phyloP scores from a whole-genome alignment of 2,113 vertebrate genomes.

The Pseudopipra pipra region DNA sequence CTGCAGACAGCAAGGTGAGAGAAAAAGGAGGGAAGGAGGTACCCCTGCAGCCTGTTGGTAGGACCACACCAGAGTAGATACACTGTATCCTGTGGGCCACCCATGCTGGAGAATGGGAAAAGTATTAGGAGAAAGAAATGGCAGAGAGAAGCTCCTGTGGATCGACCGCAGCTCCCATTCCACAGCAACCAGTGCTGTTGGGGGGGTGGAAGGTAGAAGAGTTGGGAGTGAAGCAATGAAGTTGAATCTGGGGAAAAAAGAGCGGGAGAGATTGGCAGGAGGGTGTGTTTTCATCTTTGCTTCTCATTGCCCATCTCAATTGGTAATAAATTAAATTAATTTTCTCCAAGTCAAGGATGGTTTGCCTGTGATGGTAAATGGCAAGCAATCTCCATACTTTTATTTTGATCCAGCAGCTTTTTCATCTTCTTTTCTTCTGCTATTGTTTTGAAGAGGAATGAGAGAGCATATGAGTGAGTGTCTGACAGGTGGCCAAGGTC shows the following conservation, averaged over 20 bases:
- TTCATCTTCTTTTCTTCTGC: background rate
- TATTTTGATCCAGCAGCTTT: background rate
- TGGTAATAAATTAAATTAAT: background rate
- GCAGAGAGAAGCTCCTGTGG: background rate
- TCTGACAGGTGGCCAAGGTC: background rate
- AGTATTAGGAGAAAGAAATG: background rate
- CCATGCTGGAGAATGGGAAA: background rate
- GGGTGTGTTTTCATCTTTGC: background rate
- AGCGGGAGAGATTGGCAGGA: fast-evolving
- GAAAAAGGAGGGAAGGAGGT: background rate
- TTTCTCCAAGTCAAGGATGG: background rate
- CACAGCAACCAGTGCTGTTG: background rate
- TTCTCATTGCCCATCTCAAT: background rate
- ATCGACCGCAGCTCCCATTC: background rate
- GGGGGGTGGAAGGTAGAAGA: background rate
- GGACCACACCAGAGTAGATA: background rate
- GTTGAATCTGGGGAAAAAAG: background rate
- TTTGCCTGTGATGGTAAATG: background rate
- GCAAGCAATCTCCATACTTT: background rate
- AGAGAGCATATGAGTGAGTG: background rate
- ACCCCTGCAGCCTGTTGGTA: background rate
- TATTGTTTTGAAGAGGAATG: background rate
- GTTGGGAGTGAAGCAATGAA: background rate
- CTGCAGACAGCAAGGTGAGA: background rate
- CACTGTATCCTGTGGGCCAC: fast-evolving